Evolutionary conservation across 2,888 invertebrate species (phyloP).

Genomic region (Sarcophaga subvicina): DNA sequence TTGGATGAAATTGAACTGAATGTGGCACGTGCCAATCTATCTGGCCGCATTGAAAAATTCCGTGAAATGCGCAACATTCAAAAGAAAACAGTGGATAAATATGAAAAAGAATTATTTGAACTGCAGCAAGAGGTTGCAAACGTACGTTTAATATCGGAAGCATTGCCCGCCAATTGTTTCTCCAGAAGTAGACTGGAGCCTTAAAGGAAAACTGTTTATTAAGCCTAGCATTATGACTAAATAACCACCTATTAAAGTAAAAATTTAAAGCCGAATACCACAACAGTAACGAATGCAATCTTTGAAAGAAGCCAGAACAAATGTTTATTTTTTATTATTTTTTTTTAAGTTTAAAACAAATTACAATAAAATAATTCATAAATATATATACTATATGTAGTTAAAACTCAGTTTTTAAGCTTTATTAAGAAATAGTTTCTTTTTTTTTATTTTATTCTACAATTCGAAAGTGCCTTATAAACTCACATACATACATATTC

Average conservation of each 20-base stretch:
- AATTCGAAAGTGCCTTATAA: not conserved
- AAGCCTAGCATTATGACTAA: not conserved
- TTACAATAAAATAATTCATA: conserved; percentile 15
- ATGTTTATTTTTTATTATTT: not conserved
- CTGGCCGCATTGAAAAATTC: conserved; percentile 88
- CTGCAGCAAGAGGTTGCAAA: conserved; percentile 91
- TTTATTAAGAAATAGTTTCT: conserved; percentile 66
- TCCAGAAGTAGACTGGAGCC: conserved; percentile 89
- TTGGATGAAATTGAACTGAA: conserved; percentile 88
- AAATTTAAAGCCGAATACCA: conserved; percentile 50
- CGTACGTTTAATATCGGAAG: conserved; percentile 89
- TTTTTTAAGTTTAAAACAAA: conserved; percentile 53
- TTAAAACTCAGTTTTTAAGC: conserved; percentile 67
- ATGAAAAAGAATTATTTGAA: conserved; percentile 88
- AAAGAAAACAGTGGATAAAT: conserved; percentile 90
- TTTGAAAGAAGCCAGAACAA: conserved; percentile 48
- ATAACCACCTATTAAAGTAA: conserved; percentile 44
- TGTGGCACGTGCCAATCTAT: conserved; percentile 88
- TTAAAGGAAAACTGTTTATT: conserved; percentile 67
- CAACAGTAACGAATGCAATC: conserved; percentile 42
- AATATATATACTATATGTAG: conserved; percentile 55
- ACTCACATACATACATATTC: not conserved
- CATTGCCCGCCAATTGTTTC: conserved; percentile 92
- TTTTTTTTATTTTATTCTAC: no score
- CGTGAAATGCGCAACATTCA: conserved; percentile 87